These are phyloP conservation scores for Lasioglossum zephyrum DNA, from an alignment of 2,888 invertebrate species.

Conservation along the genomic window DNA sequence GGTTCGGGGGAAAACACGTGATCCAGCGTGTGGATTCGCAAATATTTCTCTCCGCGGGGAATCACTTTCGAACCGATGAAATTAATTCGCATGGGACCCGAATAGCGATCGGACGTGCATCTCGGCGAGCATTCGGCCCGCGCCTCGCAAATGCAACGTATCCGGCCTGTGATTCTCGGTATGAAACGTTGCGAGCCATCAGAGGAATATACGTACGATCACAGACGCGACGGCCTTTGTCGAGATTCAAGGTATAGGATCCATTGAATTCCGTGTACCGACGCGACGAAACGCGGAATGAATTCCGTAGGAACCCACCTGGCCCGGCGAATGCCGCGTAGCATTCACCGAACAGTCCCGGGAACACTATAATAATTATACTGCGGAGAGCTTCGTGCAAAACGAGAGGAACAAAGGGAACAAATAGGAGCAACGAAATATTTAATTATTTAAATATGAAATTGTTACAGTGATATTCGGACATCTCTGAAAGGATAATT, in stretches of 20 bases:
- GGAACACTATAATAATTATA: background rate
- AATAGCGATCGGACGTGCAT: constrained; percentile 10
- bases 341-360: background rate
- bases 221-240: background rate
- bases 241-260: constrained; percentile 33
- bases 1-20: no score
- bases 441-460: no score
- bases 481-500: no score
- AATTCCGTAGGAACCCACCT: background rate
- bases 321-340: background rate
- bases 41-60: background rate
- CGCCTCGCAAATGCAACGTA: constrained; percentile 11
- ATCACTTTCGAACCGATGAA: background rate
- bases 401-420: background rate
- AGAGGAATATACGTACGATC: constrained; percentile 10
- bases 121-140: background rate
- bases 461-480: no score
- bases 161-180: constrained; percentile 27
- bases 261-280: constrained; percentile 51
- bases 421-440: background rate
- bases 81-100: background rate
- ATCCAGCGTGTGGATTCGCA: no score
- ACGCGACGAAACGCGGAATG: background rate
- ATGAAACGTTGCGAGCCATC: constrained; percentile 48
- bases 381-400: background rate